A percentile compares a stretch with the other conserved stretches of the same genome.
Conservation (phyloP, 92 coral and sea anemone genomes). For the Porites rus region DNA sequence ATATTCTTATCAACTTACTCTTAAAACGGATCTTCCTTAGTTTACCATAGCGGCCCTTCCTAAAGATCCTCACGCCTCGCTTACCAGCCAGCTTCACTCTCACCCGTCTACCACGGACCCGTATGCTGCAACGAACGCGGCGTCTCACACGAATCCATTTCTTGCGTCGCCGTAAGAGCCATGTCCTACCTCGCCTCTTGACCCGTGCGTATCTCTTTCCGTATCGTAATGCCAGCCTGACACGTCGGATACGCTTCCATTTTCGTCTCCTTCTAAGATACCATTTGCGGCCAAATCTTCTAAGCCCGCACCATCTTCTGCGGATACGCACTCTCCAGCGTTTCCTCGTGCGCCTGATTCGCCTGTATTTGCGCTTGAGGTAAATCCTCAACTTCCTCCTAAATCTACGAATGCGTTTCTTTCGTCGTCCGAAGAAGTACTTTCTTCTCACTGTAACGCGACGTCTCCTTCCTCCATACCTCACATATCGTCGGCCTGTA, state of each 20-base stretch:
- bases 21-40: constrained; percentile 7
- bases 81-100: constrained; percentile 13
- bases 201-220: constrained; percentile 1
- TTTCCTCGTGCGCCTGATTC: not conserved
- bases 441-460: not conserved
- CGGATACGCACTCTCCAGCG: constrained; percentile 6
- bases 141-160: constrained; percentile 21
- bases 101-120: constrained; percentile 9
- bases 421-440: constrained; percentile 29
- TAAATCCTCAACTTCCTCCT: constrained; percentile 7
- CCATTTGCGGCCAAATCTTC: constrained; percentile 38
- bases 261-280: not conserved
- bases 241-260: constrained; percentile 8
- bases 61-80: constrained; percentile 1
- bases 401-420: constrained; percentile 17
- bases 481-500: constrained; percentile 2
- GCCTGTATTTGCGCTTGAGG: not conserved
- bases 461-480: constrained; percentile 5
- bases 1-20: constrained; percentile 8
- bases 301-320: constrained; percentile 26
- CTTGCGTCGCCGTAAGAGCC: not conserved
- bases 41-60: constrained; percentile 21
- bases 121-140: constrained; percentile 27
- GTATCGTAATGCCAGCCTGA: not conserved
- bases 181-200: constrained; percentile 10